A percentile compares a stretch with the other conserved stretches of the same genome.
Conservation (phyloP, 2,888 invertebrate genomes). For the Habroteleia sp. region DNA sequence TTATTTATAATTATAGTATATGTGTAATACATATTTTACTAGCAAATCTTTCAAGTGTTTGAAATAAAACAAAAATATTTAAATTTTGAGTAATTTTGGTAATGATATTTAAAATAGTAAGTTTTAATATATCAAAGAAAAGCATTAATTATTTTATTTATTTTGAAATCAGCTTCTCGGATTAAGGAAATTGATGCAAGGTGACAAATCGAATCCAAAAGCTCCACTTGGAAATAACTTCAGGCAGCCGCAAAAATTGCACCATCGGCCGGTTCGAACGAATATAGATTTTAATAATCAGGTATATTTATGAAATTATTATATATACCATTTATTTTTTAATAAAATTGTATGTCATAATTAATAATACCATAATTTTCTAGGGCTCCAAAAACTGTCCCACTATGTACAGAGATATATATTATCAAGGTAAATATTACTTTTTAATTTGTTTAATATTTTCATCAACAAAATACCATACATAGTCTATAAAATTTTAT, state of each 20-base stretch:
- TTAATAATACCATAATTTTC: conserved; percentile 77
- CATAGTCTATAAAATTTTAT: too few relatives aligned
- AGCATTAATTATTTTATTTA: conserved; percentile 34
- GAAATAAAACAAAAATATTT: too few relatives aligned
- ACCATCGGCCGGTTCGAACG: conserved; percentile 96
- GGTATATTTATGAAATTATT: conserved; percentile 78
- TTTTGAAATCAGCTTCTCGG: conserved; percentile 87
- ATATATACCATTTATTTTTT: too few relatives aligned
- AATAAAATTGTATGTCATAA: too few relatives aligned
- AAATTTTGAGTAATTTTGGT: too few relatives aligned
- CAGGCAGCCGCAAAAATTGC: conserved; percentile 94
- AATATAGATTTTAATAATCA: conserved; percentile 97
- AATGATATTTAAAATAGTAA: too few relatives aligned
- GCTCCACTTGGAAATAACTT: conserved; percentile 97
- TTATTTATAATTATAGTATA: too few relatives aligned
- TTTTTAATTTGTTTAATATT: too few relatives aligned
- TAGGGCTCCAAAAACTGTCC: conserved; percentile 92
- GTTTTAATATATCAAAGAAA: too few relatives aligned
- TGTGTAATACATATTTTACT: too few relatives aligned
- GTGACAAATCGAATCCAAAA: conserved; percentile 91
- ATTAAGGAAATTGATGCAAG: conserved; percentile 92
- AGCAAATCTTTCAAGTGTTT: too few relatives aligned
- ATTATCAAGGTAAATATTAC: conserved; percentile 89
- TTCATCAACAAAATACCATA: too few relatives aligned
- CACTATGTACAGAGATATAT: conserved; percentile 95